Evolutionary conservation across 1,140 invertebrate genomes (phyloP).

Genomic region (Trachelipus rathkii): DNA sequence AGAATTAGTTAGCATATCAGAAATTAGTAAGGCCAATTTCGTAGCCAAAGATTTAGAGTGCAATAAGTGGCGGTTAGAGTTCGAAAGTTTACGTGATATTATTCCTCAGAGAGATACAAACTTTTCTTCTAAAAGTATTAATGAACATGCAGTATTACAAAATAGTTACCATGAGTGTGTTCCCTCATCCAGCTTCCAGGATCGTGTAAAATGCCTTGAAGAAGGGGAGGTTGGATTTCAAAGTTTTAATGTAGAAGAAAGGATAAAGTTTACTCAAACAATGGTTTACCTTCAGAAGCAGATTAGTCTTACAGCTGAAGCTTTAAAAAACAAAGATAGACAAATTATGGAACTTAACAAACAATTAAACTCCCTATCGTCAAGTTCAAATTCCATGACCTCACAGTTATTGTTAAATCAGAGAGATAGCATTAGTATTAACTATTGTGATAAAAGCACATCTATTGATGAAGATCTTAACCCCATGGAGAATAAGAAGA

Average conservation of each 20-base stretch:
- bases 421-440: neutral
- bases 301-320: neutral
- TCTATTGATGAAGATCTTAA: neutral
- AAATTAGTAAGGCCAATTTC: neutral
- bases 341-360: conserved; percentile 18
- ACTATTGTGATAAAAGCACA: neutral
- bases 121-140: too few species aligned
- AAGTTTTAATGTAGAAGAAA: neutral
- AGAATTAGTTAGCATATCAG: neutral
- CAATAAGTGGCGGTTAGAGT: neutral
- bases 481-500: neutral
- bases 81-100: neutral
- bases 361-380: neutral
- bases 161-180: neutral
- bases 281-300: conserved; percentile 1
- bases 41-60: neutral
- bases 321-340: conserved; percentile 12
- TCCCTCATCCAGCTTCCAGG: neutral
- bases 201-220: neutral
- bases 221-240: neutral
- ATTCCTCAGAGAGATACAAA: conserved; percentile 12
- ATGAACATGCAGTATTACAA: neutral
- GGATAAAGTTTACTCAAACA: conserved; percentile 7
- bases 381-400: neutral
- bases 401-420: neutral